Conservation (phyloP, 2,113 vertebrate genomes). For the Struthidea cinerea region DNA sequence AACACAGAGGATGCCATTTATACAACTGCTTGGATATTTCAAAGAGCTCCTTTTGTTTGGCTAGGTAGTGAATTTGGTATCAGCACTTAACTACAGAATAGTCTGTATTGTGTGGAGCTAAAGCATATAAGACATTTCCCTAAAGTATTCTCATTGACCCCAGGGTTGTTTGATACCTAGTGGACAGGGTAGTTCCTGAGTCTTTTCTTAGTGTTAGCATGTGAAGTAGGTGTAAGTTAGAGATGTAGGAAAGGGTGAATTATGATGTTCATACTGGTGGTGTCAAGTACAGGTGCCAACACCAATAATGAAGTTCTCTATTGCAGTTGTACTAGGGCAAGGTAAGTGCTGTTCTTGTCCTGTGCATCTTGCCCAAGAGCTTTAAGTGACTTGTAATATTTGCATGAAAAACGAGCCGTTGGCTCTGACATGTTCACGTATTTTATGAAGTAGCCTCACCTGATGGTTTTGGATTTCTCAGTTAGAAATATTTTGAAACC, state of each 20-base stretch:
- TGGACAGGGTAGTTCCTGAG: neutral
- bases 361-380: neutral
- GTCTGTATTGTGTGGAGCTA: neutral
- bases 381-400: neutral
- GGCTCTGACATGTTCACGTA: neutral
- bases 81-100: neutral
- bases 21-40: neutral
- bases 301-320: neutral
- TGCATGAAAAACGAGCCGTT: neutral
- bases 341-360: neutral
- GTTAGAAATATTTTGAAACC: neutral
- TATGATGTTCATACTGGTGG: rapidly evolving
- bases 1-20: neutral
- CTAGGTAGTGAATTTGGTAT: neutral
- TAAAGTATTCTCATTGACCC: neutral
- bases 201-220: neutral
- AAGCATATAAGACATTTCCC: neutral
- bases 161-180: neutral
- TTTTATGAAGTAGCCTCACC: neutral
- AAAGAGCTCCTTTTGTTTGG: neutral
- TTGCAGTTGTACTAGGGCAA: neutral
- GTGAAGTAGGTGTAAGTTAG: neutral
- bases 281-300: neutral
- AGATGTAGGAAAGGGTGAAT: neutral
- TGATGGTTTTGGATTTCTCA: neutral